These are phyloP conservation scores for Sericinus montela DNA, from an alignment of 2,888 invertebrate species.

Conservation along the genomic window DNA sequence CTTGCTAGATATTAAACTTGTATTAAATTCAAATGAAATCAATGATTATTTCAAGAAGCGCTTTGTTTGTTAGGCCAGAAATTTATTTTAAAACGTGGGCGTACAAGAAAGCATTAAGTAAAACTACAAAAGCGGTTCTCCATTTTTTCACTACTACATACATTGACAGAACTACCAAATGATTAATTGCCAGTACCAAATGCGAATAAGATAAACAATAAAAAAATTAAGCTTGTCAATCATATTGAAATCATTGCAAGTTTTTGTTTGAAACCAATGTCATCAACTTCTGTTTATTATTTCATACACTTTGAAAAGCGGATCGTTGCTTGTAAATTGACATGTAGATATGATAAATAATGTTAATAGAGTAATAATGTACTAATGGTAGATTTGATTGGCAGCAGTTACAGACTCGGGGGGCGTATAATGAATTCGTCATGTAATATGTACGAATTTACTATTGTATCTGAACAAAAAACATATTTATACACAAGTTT, in stretches of 20 bases:
- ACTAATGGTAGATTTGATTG: conserved; percentile 38
- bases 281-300: conserved; percentile 1
- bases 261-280: not conserved
- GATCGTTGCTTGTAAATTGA: not conserved
- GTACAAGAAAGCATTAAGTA: conserved; percentile 1
- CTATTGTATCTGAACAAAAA: conserved; percentile 24
- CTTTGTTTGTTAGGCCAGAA: too few species aligned
- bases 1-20: too few species aligned
- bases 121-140: not conserved
- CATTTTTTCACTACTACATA: conserved; percentile 4
- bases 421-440: conserved; percentile 43
- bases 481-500: too few species aligned
- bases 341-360: conserved; percentile 2
- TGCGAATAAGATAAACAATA: conserved; percentile 16
- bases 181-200: not conserved
- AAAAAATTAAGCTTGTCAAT: not conserved
- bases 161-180: conserved; percentile 9
- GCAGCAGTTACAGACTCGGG: conserved; percentile 36
- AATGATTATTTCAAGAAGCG: too few species aligned
- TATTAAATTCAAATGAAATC: too few species aligned
- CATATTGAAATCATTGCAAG: not conserved
- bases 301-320: not conserved
- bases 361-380: conserved; percentile 21
- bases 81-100: not conserved
- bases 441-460: conserved; percentile 29